Evolutionary conservation across 1,140 invertebrate genomes (phyloP), one percentile per base, ranked within the genome.

Genomic region (Zaprionus gabonicus): DNA sequence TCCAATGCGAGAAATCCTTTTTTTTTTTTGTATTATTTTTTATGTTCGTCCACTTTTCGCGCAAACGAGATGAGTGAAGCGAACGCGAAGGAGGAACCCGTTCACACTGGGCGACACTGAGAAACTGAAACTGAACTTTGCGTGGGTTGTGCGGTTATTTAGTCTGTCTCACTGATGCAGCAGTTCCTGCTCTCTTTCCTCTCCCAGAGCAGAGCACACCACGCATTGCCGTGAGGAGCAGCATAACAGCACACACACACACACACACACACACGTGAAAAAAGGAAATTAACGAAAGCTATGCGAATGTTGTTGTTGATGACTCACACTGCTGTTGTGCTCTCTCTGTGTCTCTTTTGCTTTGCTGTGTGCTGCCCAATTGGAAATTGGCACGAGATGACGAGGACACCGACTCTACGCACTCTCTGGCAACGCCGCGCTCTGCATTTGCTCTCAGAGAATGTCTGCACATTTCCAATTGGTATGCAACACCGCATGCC

Each of bases 81-180:
- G 49, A 66, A 56, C 31, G 67, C 31, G 58, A 71, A 46, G n/a
- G 41, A 46, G n/a, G 41, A 76, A 76, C 71, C 78, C 78, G 81
- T 84, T 88, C 78, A 69, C 81, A 49, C 46, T 56, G 62, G 72
- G 51, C 70, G 66, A 77, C 65, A 73, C 70, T 77, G 78, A 80
- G 82, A 78, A 62, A 86, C 83, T 85, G 75, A 60, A 56, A 71
- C 34, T 51, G 38, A 81, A 88, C 60, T 86, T 83, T 88, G 80
- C 77, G 77, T 80, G 77, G 77, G 77, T 63, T 76, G 77, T 71
- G 73, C 36, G 60, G 46, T 69, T 67, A 46, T 46, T 82, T 9
- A 46, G 71, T 78, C 44, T 25, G n/a, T 56, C 58, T 73, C 75
- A 7, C 31, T 34, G 82, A 69, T 64, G 67, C 66, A 68, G 63